Percentiles rank a stretch among this genome's conserved stretches.
Evolutionary conservation across 2,797 vertebrate species (phyloP).

Genomic region (Lepilemur septentrionalis): DNA sequence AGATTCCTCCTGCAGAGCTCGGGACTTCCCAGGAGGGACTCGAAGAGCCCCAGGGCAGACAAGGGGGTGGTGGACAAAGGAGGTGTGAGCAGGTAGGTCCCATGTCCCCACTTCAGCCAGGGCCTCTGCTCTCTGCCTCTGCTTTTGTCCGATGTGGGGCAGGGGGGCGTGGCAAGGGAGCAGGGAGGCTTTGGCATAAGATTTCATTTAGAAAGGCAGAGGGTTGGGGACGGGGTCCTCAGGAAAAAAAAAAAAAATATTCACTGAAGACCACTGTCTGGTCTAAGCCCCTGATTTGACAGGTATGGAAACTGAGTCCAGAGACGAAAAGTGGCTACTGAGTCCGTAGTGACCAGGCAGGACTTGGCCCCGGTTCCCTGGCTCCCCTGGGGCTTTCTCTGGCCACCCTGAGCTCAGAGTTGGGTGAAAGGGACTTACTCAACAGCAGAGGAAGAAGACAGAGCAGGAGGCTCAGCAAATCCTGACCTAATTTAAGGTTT

Average conservation of each 20-base stretch:
- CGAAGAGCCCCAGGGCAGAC: background rate
- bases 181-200: background rate
- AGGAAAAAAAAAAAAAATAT: background rate
- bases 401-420: background rate
- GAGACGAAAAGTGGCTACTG: background rate
- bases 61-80: background rate
- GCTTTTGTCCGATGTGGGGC: background rate
- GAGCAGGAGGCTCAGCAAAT: background rate
- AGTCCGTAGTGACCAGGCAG: background rate
- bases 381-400: background rate
- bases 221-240: background rate
- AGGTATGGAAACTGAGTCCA: background rate
- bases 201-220: background rate
- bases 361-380: too few species aligned
- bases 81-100: background rate
- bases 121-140: background rate
- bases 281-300: background rate
- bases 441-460: background rate
- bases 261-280: background rate
- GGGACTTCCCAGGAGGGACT: background rate
- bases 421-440: background rate
- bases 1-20: background rate
- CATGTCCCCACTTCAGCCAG: fast-evolving
- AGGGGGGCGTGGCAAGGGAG: background rate
- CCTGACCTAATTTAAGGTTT: background rate